Evolutionary conservation across 1,140 invertebrate genomes (phyloP).

Genomic region (Aethina tumida): DNA sequence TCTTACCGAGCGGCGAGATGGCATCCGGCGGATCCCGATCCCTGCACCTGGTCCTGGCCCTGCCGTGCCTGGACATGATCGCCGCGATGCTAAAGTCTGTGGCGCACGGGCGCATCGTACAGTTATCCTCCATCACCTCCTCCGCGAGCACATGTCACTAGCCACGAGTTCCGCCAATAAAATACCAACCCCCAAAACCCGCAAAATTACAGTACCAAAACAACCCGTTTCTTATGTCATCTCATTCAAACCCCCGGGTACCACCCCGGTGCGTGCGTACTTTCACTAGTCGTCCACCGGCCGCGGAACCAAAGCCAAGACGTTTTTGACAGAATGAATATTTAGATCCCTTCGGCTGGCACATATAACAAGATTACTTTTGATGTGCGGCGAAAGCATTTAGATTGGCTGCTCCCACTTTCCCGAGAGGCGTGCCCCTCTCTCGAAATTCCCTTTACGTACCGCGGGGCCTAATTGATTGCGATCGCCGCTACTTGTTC

Average conservation of each 20-base stretch:
- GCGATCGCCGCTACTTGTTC: slow-evolving; percentile 17
- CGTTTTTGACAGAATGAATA: slow-evolving; percentile 37
- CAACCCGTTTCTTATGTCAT: neutral
- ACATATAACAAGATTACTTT: slow-evolving; percentile 33
- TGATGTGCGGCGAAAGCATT: slow-evolving; percentile 30
- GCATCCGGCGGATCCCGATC: slow-evolving; percentile 30
- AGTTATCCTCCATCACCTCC: slow-evolving; percentile 43
- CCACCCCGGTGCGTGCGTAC: slow-evolving; percentile 11
- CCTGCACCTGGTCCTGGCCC: slow-evolving; percentile 41
- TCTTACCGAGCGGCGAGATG: slow-evolving; percentile 33
- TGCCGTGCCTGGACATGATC: slow-evolving; percentile 63
- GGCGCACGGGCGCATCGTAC: slow-evolving; percentile 54
- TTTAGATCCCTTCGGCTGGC: slow-evolving; percentile 32
- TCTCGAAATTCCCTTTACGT: slow-evolving; percentile 6
- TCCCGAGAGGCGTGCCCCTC: slow-evolving; percentile 30
- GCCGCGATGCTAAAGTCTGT: slow-evolving; percentile 84
- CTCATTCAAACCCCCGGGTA: too few relatives aligned
- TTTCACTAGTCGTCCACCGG: slow-evolving; percentile 15
- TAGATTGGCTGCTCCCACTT: slow-evolving; percentile 36
- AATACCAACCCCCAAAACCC: slow-evolving; percentile 7
- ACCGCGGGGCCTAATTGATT: slow-evolving; percentile 21
- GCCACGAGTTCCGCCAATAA: slow-evolving; percentile 9
- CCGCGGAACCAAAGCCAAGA: slow-evolving; percentile 30
- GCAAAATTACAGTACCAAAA: slow-evolving; percentile 7
- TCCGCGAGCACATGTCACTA: slow-evolving; percentile 20